Evolutionary conservation across 53 echinoderm and acorn worm species (phyloP), one percentile per base, ranked within the genome.

Genomic region (Henricia sp.): DNA sequence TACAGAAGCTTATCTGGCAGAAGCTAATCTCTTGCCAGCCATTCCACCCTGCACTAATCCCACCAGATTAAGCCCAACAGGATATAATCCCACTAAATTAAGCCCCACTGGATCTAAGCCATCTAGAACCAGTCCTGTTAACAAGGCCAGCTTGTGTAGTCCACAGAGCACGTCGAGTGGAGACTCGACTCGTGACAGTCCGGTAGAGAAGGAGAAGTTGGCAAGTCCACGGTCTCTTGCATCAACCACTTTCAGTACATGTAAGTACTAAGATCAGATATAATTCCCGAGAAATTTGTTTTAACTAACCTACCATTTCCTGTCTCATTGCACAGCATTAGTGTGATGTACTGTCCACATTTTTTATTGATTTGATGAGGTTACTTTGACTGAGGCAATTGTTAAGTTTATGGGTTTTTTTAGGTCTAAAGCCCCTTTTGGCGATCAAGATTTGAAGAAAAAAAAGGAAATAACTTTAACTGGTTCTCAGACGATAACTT

Each of bases 121-220:
- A 1, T 21, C 50, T 32, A 60, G 41, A 80, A 39, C 80, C 32
- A 63, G 80, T 40, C 64, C 80, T 36, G 29, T 30, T 32, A 29
- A 48, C 3, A 80, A 19, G 32, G 63, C 27, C 9, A 64, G 80
- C 37, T 5, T 52, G 6, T 52, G 52, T 34, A 80, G 80, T 80
- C 80, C 80, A 3, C 57, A 80, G 63, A 44, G 39, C 42, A 41
- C 42, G 56, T 29, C 59, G 27, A 59, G 80, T 20, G 50, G 80
- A 6, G 80, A 80, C 8, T 38, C 37, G 48, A 46, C 80, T 20
- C 20, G 57, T 13, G 80, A 48, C 40, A 62, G 80, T 4, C 63
- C 80, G 0, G 38, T 29, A 12, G 80, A 80, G 63, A 80, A 80
- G 46, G 80, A 80, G 80, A 80, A 80, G 16, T 57, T 62, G 40